Evolutionary conservation across 2,797 vertebrate genomes (phyloP), one percentile per base, ranked within the genome.

Genomic region (Alosa sapidissima): DNA sequence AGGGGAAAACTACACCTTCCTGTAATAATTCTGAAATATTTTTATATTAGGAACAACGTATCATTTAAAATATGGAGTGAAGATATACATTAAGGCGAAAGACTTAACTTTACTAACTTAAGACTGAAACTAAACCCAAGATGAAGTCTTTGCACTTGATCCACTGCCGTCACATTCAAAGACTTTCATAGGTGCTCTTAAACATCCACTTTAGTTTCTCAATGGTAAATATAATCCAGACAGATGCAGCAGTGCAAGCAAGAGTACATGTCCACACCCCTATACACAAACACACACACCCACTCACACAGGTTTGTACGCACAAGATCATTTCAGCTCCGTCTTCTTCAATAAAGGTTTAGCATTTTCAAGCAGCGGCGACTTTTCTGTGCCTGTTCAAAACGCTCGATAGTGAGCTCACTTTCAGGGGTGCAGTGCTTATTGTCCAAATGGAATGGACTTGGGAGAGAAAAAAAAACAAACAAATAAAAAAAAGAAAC

Each of bases 301-400:
- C 58, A 19, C 51, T 24, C 24, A 52, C 13, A 68, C 49, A 85
- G 24, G 49, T 21, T 62, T 72, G 55, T 85, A 81, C 83, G 81
- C 83, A 47, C 52, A 84, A 58, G 75, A 82, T 60, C 48, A 82
- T 78, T 81, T 58, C 13, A 48, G 51, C 84, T 84, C 87, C 84
- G 58, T 87, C 84, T 48, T 72, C 33, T 36, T 11, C 36, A 8
- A 47, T 78, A 45, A 78, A 21, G 83, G 75, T 81, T 47, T 49
- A 82, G 82, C 65, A 84, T 82, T 86, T 65, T 58, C 7, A 87
- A 83, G 88, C 87, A 84, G 87, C 83, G 83, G 85, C 75, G 85
- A 41, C 47, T 82, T 83, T 78, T 84, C 78, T 49, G 68, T 82
- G 84, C 52, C 62, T 83, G 36, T 86, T 49, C 48, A 83, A 83